These are phyloP conservation scores for Barnardius zonarius DNA, from an alignment of 2,113 vertebrate genomes.

Conservation along the genomic window DNA sequence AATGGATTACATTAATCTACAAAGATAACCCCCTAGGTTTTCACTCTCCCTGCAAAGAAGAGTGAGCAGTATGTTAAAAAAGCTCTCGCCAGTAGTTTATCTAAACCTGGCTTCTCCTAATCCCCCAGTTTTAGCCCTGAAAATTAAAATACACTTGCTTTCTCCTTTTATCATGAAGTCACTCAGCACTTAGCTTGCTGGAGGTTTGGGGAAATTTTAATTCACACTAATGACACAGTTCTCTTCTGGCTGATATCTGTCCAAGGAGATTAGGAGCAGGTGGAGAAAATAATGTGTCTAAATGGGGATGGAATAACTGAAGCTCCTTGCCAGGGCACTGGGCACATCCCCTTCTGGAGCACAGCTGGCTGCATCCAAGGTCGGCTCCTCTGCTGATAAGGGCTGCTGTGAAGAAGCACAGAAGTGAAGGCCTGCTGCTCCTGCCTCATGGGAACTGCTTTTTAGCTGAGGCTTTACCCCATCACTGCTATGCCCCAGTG, in stretches of 20 bases:
- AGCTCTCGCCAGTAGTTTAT: background rate
- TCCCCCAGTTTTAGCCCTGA: background rate
- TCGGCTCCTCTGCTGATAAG: background rate
- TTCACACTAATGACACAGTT: background rate
- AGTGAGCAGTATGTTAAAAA: background rate
- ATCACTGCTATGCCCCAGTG: background rate
- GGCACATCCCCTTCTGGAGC: background rate
- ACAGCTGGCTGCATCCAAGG: background rate
- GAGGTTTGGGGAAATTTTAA: background rate
- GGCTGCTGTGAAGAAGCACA: background rate
- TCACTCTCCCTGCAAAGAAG: background rate
- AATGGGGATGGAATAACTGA: background rate
- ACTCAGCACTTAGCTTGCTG: background rate
- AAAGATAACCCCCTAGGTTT: background rate
- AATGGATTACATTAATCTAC: background rate
- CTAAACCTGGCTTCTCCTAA: background rate
- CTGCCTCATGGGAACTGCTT: background rate
- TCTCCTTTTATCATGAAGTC: background rate
- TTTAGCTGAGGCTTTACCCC: background rate
- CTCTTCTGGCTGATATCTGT: background rate
- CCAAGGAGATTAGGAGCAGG: background rate
- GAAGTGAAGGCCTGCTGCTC: background rate
- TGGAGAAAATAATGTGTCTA: background rate
- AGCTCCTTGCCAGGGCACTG: background rate
- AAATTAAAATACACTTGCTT: conserved; percentile 13